A percentile compares a stretch with the other conserved stretches of the same genome.
These are phyloP conservation scores for Hydrozoanthus gracilis DNA, from an alignment of 92 coral and sea anemone species.

Conservation along the genomic window DNA sequence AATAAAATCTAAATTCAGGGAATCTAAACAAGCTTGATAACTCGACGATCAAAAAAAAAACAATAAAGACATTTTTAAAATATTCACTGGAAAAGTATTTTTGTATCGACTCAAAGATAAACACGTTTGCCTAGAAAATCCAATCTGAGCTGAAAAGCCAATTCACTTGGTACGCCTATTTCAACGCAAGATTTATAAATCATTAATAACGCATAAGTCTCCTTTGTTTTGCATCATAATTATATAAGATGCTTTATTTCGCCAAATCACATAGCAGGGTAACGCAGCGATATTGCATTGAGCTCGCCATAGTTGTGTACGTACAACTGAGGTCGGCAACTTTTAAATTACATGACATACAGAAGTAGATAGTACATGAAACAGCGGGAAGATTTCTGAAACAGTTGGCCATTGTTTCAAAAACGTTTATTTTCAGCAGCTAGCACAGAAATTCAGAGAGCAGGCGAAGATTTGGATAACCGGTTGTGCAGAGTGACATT, in stretches of 20 bases:
- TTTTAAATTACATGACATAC: not conserved
- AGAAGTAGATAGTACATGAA: not conserved
- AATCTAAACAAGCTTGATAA: conserved; percentile 14
- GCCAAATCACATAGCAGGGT: conserved; percentile 16
- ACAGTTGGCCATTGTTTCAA: conserved; percentile 6
- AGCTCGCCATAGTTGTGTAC: conserved; percentile 24
- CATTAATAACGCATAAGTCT: conserved; percentile 42
- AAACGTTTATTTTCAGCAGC: conserved; percentile 27
- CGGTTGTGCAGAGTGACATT: not conserved
- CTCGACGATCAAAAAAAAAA: not conserved
- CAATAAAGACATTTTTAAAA: not conserved
- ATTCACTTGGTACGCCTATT: conserved; percentile 16
- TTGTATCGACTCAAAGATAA: not conserved
- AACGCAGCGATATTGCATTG: conserved; percentile 23
- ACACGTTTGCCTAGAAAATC: not conserved
- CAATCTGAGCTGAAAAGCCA: conserved; percentile 33
- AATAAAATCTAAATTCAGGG: conserved; percentile 40
- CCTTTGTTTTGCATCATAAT: conserved; percentile 46
- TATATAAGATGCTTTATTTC: conserved; percentile 48
- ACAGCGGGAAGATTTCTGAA: conserved; percentile 25
- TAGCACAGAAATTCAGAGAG: not conserved
- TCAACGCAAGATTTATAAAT: conserved; percentile 42
- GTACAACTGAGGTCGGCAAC: conserved; percentile 36
- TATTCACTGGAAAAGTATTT: not conserved
- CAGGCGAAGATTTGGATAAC: not conserved